Evolutionary conservation across 2,888 invertebrate genomes (phyloP), one percentile per base, ranked within the genome.

Genomic region (Rhabditoides inermis): DNA sequence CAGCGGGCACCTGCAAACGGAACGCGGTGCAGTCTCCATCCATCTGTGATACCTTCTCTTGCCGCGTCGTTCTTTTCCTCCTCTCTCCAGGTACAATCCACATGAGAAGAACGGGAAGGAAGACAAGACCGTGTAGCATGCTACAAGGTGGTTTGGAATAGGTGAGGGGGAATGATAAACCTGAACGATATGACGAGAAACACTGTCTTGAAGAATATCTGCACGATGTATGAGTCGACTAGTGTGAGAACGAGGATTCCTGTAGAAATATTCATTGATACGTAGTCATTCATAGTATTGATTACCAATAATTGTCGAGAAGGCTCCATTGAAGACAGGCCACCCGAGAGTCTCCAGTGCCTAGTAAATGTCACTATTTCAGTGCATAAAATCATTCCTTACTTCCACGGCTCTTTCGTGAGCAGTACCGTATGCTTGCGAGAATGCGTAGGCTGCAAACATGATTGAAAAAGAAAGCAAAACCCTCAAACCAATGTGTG

Each of bases 311-410:
- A 74, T 58, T 2, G 74, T 74, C 1, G 74, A 68, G 22, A 70
- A 70, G 3, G 74, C 74, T 6, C 74, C 74, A 65, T 70, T 51
- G 51, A 90, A 84, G 55, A 91, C 90, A 0, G 91, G 91, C 61
- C 90, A 79, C 0, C 90, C 91, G 3, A 91, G 80, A 0, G 88
- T 87, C 76, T 90, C 90, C 0, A 91, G 80, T 48, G 89, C 86
- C n/a, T n/a, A 73, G 88, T 88, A 60, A 84, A 84, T 1, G 90
- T 88, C 57, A 85, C n/a, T n/a, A n/a, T n/a, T n/a, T n/a, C n/a
- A n/a, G n/a, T n/a, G n/a, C n/a, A n/a, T n/a, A n/a, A n/a, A n/a
- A n/a, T n/a, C n/a, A n/a, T n/a, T n/a, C n/a, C n/a, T n/a, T n/a
- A n/a, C n/a, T 22, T 62, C 54, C 0, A 65, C 60, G 4, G 65